Evolutionary conservation across 2,888 invertebrate genomes (phyloP).

Genomic region (Tetrapedia diversipes): DNA sequence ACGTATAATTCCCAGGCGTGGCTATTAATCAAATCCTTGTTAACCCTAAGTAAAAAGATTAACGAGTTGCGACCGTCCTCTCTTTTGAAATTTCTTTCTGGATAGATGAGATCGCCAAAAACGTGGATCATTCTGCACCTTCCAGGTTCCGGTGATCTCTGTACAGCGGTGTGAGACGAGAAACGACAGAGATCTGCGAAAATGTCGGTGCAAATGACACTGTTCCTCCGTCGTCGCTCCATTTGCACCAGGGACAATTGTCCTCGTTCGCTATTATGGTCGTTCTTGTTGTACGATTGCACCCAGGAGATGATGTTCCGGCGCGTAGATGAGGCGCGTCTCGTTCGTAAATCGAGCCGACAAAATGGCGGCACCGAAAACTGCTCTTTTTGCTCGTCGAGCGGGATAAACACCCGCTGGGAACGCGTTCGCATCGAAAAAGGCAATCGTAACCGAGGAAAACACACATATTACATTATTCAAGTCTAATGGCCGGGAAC

Average conservation of each 20-base stretch:
- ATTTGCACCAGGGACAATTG: constrained; percentile 52
- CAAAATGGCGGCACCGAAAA: not conserved
- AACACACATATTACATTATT: not conserved
- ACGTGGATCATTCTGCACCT: not conserved
- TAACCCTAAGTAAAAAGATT: not conserved
- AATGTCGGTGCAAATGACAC: constrained; percentile 47
- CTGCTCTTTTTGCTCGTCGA: not conserved
- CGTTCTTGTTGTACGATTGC: constrained; percentile 36
- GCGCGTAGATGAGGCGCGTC: constrained; percentile 23
- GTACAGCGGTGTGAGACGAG: constrained; percentile 2
- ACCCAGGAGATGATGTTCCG: constrained; percentile 33
- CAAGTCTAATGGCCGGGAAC: not conserved
- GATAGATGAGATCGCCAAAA: constrained; percentile 14
- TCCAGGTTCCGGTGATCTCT: not conserved
- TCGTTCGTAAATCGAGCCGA: constrained; percentile 40
- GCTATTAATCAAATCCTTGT: not conserved
- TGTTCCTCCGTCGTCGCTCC: constrained; percentile 33
- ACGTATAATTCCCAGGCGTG: not conserved
- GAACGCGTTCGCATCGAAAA: no score
- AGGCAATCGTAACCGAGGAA: no score
- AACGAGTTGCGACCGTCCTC: not conserved
- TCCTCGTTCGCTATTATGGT: constrained; percentile 38
- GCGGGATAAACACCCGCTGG: no score
- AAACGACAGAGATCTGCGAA: constrained; percentile 30
- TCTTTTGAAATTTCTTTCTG: no score